Conservation (phyloP, 2,113 vertebrate genomes). For the Cyprinodon tularosa region DNA sequence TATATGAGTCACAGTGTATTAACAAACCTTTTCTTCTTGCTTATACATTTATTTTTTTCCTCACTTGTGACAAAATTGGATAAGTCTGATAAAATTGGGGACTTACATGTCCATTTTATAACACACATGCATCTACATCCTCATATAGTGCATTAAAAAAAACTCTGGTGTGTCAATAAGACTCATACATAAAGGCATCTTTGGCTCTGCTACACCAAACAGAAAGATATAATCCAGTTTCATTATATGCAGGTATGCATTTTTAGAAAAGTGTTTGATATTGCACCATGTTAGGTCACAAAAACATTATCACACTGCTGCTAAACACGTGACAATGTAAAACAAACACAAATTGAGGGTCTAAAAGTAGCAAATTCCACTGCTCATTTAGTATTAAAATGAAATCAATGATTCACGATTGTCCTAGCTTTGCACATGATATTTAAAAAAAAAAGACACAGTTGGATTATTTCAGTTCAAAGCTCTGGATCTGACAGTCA, state of each 20-base stretch:
- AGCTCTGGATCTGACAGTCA: constrained; percentile 27
- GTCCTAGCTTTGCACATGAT: constrained; percentile 30
- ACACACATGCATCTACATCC: constrained; percentile 23
- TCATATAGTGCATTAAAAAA: constrained; percentile 6
- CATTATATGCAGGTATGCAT: background rate
- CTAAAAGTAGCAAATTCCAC: background rate
- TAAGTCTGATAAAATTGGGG: background rate
- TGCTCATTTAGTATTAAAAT: constrained; percentile 19
- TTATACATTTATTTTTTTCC: background rate
- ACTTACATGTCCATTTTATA: background rate
- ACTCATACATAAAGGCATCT: constrained; percentile 20
- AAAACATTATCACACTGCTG: background rate
- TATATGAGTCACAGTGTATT: background rate
- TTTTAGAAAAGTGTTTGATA: constrained; percentile 1
- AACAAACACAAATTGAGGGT: background rate
- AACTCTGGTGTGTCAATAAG: background rate
- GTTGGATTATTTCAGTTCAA: constrained; percentile 23
- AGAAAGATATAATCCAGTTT: constrained; percentile 5
- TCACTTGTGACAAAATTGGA: background rate
- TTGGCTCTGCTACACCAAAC: constrained; percentile 18
- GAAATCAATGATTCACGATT: constrained; percentile 30
- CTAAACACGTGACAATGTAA: background rate
- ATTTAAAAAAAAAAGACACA: background rate
- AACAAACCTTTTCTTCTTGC: background rate
- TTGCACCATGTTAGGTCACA: constrained; percentile 14